A percentile compares a stretch with the other conserved stretches of the same genome.
phyloP scores from a whole-genome alignment of 1,140 invertebrate species.

The Vanessa atalanta region DNA sequence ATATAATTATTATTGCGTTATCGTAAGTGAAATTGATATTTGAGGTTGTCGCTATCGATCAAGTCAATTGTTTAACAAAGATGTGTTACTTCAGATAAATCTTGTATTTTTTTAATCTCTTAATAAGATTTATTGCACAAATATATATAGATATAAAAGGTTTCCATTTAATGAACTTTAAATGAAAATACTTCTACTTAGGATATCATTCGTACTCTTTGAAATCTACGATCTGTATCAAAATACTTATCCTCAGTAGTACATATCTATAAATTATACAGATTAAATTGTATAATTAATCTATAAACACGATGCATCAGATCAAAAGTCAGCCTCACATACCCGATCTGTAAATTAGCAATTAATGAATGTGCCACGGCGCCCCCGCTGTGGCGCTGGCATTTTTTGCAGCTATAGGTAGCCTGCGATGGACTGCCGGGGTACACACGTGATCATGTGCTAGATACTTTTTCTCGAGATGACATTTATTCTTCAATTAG shows the following conservation, averaged over 20 bases:
- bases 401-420: slow-evolving; percentile 71
- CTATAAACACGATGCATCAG: slow-evolving; percentile 2
- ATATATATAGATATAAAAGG: too few relatives aligned
- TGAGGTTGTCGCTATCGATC: too few relatives aligned
- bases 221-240: too few relatives aligned
- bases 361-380: slow-evolving; percentile 74
- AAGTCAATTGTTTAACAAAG: too few relatives aligned
- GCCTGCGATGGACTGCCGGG: slow-evolving; percentile 56
- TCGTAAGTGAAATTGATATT: too few relatives aligned
- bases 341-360: slow-evolving; percentile 74
- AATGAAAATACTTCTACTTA: too few relatives aligned
- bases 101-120: too few relatives aligned
- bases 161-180: too few relatives aligned
- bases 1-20: neutral
- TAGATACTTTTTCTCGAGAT: slow-evolving; percentile 33
- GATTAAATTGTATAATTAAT: neutral
- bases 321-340: slow-evolving; percentile 40
- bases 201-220: too few relatives aligned
- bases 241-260: neutral
- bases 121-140: too few relatives aligned
- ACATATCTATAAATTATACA: neutral
- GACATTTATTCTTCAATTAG: neutral
- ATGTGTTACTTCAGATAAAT: too few relatives aligned
- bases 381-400: slow-evolving; percentile 37
- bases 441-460: slow-evolving; percentile 36